Conservation (phyloP, 1,140 invertebrate species). For the Ceratitis capitata region DNA sequence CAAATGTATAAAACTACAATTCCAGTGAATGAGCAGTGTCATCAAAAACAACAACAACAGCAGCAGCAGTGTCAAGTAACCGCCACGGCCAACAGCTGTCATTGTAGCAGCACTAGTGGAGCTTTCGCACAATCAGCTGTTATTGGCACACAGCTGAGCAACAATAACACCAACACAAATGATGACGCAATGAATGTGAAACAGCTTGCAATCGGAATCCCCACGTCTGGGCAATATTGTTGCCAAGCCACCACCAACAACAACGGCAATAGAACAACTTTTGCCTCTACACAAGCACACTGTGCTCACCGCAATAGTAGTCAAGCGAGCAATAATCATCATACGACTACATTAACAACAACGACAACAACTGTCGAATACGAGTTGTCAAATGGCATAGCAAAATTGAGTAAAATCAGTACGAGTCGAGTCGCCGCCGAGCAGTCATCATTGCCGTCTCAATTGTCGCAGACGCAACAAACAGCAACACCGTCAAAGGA, state of each 20-base stretch:
- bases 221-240: conserved; percentile 41
- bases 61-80: neutral
- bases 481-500: neutral
- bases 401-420: conserved; percentile 64
- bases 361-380: conserved; percentile 60
- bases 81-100: conserved; percentile 44
- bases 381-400: conserved; percentile 61
- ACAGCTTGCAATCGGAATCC: conserved; percentile 34
- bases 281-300: neutral
- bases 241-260: neutral
- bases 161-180: conserved; percentile 43
- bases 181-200: conserved; percentile 40
- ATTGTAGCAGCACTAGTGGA: conserved; percentile 37
- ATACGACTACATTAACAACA: conserved; percentile 59
- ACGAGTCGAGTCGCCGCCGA: conserved; percentile 55
- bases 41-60: neutral
- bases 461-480: conserved; percentile 35
- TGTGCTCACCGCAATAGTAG: conserved; percentile 52
- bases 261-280: neutral
- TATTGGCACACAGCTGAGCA: conserved; percentile 43
- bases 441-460: conserved; percentile 41
- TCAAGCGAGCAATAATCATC: conserved; percentile 62
- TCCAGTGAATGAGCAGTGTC: conserved; percentile 50
- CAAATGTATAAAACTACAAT: conserved; percentile 59
- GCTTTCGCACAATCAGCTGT: conserved; percentile 57